Conservation (phyloP, 1,140 invertebrate genomes). For the Drosophila nebulosa region DNA sequence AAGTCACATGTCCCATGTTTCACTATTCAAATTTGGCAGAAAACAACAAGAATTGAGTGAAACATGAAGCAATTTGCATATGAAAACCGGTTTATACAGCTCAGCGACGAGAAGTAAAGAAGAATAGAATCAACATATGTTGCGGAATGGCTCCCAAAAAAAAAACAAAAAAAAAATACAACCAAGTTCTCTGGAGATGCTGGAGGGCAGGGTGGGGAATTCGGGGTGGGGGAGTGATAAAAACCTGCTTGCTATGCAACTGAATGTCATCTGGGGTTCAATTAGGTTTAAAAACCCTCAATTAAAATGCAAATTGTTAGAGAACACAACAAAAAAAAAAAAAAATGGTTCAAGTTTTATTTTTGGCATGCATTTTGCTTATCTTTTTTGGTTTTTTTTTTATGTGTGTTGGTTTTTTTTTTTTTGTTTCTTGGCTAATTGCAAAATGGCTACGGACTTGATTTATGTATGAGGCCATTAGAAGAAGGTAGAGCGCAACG, state of each 20-base stretch:
- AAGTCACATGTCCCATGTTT: not conserved
- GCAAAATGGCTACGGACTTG: conserved; percentile 65
- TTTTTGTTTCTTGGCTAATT: conserved; percentile 42
- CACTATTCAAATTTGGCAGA: conserved; percentile 4
- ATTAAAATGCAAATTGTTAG: conserved; percentile 72
- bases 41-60: conserved; percentile 1
- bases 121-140: conserved; percentile 53
- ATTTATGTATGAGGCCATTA: conserved; percentile 74
- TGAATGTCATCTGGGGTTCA: conserved; percentile 65
- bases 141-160: conserved; percentile 34
- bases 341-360: conserved; percentile 14
- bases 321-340: no score
- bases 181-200: conserved; percentile 17
- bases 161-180: no score
- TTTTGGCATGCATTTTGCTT: conserved; percentile 32
- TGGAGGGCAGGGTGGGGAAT: not conserved
- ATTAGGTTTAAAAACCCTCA: conserved; percentile 52
- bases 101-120: not conserved
- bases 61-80: conserved; percentile 8
- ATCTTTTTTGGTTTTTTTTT: no score
- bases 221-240: not conserved
- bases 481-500: conserved; percentile 30
- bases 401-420: not conserved
- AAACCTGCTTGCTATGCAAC: conserved; percentile 40
- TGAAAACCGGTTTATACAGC: conserved; percentile 5